Evolutionary conservation across 2,797 vertebrate genomes (phyloP).

Genomic region (Molossus alvarezi): DNA sequence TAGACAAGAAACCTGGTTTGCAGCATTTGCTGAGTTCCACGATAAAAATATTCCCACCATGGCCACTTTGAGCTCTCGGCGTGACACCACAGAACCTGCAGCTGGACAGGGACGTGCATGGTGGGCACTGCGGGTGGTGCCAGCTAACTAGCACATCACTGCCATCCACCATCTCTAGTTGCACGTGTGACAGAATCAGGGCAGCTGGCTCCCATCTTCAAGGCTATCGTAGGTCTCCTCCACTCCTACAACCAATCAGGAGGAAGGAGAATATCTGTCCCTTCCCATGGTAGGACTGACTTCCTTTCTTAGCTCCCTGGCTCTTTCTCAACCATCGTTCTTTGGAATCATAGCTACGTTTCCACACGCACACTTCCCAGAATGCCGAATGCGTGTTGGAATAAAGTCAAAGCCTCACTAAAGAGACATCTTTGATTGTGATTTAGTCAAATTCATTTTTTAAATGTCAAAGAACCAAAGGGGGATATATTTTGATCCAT

Average conservation of each 20-base stretch:
- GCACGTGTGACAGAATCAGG: neutral
- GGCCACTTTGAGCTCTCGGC: neutral
- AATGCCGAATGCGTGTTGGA: neutral
- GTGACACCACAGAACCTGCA: neutral
- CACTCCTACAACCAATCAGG: neutral
- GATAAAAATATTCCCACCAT: neutral
- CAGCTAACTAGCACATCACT: neutral
- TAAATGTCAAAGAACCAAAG: conserved; percentile 15
- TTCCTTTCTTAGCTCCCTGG: neutral
- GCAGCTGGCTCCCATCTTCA: neutral
- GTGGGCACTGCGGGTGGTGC: neutral
- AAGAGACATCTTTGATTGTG: neutral
- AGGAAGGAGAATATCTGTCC: neutral
- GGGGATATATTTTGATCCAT: neutral
- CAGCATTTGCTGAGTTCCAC: neutral
- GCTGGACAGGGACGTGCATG: neutral
- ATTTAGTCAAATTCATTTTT: neutral
- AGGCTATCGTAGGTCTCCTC: neutral
- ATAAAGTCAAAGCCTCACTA: conserved; percentile 30
- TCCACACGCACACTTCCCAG: neutral
- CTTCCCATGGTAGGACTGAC: neutral
- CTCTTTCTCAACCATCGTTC: neutral
- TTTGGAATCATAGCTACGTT: neutral
- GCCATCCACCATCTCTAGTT: neutral
- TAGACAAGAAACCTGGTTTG: neutral